Base-by-base conservation (phyloP, 92 coral and sea anemone species). In the Montipora capitata region DNA sequence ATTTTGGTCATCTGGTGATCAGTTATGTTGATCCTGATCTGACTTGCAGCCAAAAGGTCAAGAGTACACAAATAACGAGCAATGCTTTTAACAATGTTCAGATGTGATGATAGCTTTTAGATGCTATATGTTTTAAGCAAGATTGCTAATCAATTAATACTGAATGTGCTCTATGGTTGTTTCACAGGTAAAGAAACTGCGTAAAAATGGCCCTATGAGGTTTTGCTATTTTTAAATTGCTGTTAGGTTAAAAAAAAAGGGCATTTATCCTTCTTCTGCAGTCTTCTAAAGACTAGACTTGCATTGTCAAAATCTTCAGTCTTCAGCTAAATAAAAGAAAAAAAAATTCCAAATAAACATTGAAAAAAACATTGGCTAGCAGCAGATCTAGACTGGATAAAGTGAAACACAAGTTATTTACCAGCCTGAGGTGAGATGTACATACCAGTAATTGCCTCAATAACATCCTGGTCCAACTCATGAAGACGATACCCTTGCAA, bases 361-460 rank as follows among this genome's bases (percentile, higher is more conserved):
- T 51, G 1, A 51, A 51, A 0, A 51, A 51, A 51, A 51, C 57
- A 51, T 51, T 1, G 57, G 57, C 2, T 1, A 51, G 1, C 57
- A 51, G 57, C 57, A 51, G 57, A 51, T 51, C 57, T 51, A 51
- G 57, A 51, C 57, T 51, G 57, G 1, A 51, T 51, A 51, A 51
- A 51, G 57, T 51, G 57, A 51, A 51, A 51, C 57, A 51, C 57
- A 51, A 51, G 57, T 51, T 51, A 51, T 51, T 11, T 51, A 51
- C 57, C 57, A 51, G 57, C 57, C 11, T 51, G 57, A 51, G 57
- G 57, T 51, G 57, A 51, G 1, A 51, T 51, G 3, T 39, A 66
- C 72, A 16, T 66, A 66, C 72, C 72, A 66, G 72, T 66, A 15
- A 66, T 66, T 66, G 72, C 72, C 39, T 66, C 72, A 27, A 66